Conservation (phyloP, 2,888 invertebrate genomes). For the Drosophila histrio region DNA sequence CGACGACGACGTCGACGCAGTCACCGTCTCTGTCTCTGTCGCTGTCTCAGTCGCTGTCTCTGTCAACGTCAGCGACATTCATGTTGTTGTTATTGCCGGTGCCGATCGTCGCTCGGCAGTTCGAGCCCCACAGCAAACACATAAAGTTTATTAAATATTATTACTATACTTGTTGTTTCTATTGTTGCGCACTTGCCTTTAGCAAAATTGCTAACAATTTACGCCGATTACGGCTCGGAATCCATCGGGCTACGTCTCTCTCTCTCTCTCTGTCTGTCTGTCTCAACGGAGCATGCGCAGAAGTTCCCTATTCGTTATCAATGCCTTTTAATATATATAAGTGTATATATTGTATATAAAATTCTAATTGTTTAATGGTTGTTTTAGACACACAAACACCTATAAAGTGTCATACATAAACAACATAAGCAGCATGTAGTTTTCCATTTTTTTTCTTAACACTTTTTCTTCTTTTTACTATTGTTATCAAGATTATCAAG, state of each 20-base stretch:
- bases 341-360: slow-evolving; percentile 13
- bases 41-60: slow-evolving; percentile 4
- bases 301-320: slow-evolving; percentile 53
- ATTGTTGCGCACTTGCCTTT: slow-evolving; percentile 63
- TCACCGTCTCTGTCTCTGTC: slow-evolving; percentile 16
- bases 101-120: slow-evolving; percentile 42
- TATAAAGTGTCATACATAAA: slow-evolving; percentile 22
- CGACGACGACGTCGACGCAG: slow-evolving; percentile 3
- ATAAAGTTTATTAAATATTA: slow-evolving; percentile 75
- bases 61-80: slow-evolving; percentile 31
- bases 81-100: slow-evolving; percentile 22
- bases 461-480: slow-evolving; percentile 9
- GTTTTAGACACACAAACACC: slow-evolving; percentile 20
- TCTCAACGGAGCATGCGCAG: slow-evolving; percentile 43
- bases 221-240: slow-evolving; percentile 61
- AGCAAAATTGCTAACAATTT: slow-evolving; percentile 80
- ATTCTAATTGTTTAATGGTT: slow-evolving; percentile 65
- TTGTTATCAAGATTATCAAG: slow-evolving; percentile 24
- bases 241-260: slow-evolving; percentile 27
- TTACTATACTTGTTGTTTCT: slow-evolving; percentile 48
- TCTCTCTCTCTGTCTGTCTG: neutral
- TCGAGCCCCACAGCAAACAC: slow-evolving; percentile 39
- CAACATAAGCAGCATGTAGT: slow-evolving; percentile 19
- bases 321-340: slow-evolving; percentile 36
- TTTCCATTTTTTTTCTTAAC: slow-evolving; percentile 2